A percentile compares a stretch with the other conserved stretches of the same genome.
Evolutionary conservation across 2,113 vertebrate genomes (phyloP).

Genomic region (Catharus bicknelli): DNA sequence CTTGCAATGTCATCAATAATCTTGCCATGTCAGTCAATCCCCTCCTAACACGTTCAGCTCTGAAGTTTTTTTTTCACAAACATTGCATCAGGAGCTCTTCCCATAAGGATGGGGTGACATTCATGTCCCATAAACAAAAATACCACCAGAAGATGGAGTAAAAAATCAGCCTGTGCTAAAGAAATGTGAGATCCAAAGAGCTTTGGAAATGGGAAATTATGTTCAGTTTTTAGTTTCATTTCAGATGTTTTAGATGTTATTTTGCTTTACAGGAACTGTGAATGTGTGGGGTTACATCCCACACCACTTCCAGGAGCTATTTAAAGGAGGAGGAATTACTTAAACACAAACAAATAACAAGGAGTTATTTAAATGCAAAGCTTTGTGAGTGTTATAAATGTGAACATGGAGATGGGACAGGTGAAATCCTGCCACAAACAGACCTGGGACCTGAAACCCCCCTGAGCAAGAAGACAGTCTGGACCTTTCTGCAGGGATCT

Average conservation of each 20-base stretch:
- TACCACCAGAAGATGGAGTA: neutral
- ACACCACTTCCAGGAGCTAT: neutral
- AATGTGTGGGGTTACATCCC: neutral
- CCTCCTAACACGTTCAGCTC: neutral
- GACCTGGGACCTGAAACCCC: neutral
- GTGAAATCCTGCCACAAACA: neutral
- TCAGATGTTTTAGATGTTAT: neutral
- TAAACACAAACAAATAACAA: neutral
- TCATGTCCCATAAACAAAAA: neutral
- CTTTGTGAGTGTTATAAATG: neutral
- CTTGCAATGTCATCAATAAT: neutral
- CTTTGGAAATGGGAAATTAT: neutral
- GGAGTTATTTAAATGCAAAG: neutral
- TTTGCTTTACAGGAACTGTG: neutral
- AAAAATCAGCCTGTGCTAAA: neutral
- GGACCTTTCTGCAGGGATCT: neutral
- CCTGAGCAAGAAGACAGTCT: rapidly evolving
- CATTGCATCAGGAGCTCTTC: neutral
- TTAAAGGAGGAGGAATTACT: neutral
- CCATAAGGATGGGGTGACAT: neutral
- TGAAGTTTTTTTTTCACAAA: neutral
- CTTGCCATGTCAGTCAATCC: neutral
- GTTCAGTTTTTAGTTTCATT: neutral
- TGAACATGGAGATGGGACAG: neutral
- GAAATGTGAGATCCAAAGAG: neutral